These are phyloP conservation scores for Incurvaria masculella DNA, from an alignment of 2,888 invertebrate genomes.

Conservation along the genomic window DNA sequence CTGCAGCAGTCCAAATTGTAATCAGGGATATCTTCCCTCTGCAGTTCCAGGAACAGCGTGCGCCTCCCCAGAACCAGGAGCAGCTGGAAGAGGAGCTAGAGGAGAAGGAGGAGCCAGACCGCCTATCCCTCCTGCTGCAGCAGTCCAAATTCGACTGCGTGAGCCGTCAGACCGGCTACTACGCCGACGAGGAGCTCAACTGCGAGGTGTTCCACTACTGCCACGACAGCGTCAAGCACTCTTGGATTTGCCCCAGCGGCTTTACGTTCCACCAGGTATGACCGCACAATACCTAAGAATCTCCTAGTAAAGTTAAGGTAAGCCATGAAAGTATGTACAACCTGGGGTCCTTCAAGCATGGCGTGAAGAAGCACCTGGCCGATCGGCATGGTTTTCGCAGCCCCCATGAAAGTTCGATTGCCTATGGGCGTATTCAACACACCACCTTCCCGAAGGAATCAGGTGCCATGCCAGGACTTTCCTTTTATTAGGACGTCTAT, in stretches of 20 bases:
- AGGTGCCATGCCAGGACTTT: too few species aligned
- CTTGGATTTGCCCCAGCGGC: slow-evolving; percentile 92
- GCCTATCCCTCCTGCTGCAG: slow-evolving; percentile 71
- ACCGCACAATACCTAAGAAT: too few species aligned
- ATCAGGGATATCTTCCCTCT: too few species aligned
- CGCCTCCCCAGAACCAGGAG: slow-evolving; percentile 29
- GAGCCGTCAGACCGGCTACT: slow-evolving; percentile 82
- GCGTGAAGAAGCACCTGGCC: too few species aligned
- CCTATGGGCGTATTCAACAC: too few species aligned
- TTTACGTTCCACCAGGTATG: slow-evolving; percentile 81
- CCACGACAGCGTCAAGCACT: slow-evolving; percentile 84
- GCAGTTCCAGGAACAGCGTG: slow-evolving; percentile 31
- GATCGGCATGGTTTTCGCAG: too few species aligned
- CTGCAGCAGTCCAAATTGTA: slow-evolving; percentile 85
- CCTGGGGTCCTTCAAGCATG: too few species aligned
- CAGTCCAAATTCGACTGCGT: slow-evolving; percentile 83
- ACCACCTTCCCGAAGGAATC: too few species aligned
- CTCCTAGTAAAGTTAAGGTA: too few species aligned
- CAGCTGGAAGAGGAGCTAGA: slow-evolving; percentile 57
- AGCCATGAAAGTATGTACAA: too few species aligned
- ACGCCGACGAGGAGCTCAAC: slow-evolving; percentile 83
- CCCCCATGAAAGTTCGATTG: too few species aligned
- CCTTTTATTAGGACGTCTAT: too few species aligned
- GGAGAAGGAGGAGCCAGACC: slow-evolving; percentile 83
- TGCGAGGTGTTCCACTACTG: slow-evolving; percentile 95